Conservation (phyloP, 1,140 invertebrate species). For the Meloidogyne chitwoodi region DNA sequence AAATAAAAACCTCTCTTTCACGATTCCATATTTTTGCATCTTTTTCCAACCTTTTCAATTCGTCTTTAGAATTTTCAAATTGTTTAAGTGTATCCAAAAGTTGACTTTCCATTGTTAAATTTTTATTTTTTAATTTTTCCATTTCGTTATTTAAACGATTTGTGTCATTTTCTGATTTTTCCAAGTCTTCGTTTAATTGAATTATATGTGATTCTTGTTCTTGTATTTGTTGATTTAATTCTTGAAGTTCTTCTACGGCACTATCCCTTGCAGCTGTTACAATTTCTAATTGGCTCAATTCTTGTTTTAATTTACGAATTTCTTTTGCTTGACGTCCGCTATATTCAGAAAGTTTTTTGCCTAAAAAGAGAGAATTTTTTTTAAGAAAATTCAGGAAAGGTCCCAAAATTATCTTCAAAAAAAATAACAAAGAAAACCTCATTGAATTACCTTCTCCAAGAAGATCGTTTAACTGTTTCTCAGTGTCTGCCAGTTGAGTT, state of each 20-base stretch:
- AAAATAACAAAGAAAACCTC: background rate
- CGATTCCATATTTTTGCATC: background rate
- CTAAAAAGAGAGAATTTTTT: conserved; percentile 9
- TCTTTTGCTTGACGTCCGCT: conserved; percentile 32
- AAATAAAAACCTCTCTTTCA: conserved; percentile 8
- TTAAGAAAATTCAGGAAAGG: background rate
- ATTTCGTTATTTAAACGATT: conserved; percentile 6
- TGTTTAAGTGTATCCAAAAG: conserved; percentile 2
- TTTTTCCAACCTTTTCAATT: background rate
- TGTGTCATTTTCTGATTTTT: conserved; percentile 4
- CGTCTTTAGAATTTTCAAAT: background rate
- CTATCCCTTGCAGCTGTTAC: conserved; percentile 31
- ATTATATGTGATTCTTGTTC: conserved; percentile 20
- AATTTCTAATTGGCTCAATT: conserved; percentile 28
- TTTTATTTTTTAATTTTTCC: background rate
- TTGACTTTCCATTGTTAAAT: background rate
- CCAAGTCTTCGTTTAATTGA: conserved; percentile 11
- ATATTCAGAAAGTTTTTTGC: conserved; percentile 24
- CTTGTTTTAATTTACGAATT: conserved; percentile 32
- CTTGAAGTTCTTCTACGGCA: conserved; percentile 28
- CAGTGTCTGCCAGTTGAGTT: conserved; percentile 48
- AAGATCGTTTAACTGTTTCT: conserved; percentile 44
- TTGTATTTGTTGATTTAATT: conserved; percentile 23
- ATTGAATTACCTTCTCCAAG: conserved; percentile 48
- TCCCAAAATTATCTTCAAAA: background rate